These are phyloP conservation scores for Loxodonta africana DNA, from an alignment of 2,113 vertebrate genomes.

Conservation along the genomic window DNA sequence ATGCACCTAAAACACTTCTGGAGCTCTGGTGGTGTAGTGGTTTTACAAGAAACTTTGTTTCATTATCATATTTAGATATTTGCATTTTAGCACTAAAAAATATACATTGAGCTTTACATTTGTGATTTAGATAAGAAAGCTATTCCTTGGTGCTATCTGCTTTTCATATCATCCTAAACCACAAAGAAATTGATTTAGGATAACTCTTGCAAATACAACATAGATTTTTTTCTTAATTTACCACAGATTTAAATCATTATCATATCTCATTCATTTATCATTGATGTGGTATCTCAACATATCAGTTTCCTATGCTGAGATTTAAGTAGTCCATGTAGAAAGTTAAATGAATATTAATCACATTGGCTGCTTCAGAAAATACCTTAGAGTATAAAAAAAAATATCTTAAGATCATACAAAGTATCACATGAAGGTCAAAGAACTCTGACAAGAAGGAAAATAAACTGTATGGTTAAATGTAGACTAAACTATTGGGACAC, in stretches of 20 bases:
- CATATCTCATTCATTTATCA: constrained; percentile 61
- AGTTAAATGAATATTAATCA: constrained; percentile 68
- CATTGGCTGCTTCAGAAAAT: constrained; percentile 50
- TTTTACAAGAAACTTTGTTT: constrained; percentile 52
- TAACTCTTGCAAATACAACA: constrained; percentile 1
- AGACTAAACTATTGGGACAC: background rate
- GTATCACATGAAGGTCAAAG: constrained; percentile 24
- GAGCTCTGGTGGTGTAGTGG: too few species aligned
- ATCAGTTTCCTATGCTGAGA: constrained; percentile 48
- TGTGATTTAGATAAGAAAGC: constrained; percentile 7
- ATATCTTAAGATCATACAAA: constrained; percentile 23
- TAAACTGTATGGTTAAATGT: constrained; percentile 42
- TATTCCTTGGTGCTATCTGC: constrained; percentile 3
- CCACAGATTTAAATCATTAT: constrained; percentile 42
- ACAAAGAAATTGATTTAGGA: constrained; percentile 68
- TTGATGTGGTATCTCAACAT: constrained; percentile 26
- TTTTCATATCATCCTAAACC: constrained; percentile 30
- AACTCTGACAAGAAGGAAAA: constrained; percentile 45
- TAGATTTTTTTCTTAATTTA: constrained; percentile 43
- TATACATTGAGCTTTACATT: background rate
- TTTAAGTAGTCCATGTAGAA: constrained; percentile 57
- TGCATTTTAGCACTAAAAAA: constrained; percentile 39
- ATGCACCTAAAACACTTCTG: background rate
- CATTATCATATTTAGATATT: constrained; percentile 31
- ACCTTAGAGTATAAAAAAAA: constrained; percentile 45